phyloP scores from a whole-genome alignment of 2,888 invertebrate species.

The Trichacis sp. region DNA sequence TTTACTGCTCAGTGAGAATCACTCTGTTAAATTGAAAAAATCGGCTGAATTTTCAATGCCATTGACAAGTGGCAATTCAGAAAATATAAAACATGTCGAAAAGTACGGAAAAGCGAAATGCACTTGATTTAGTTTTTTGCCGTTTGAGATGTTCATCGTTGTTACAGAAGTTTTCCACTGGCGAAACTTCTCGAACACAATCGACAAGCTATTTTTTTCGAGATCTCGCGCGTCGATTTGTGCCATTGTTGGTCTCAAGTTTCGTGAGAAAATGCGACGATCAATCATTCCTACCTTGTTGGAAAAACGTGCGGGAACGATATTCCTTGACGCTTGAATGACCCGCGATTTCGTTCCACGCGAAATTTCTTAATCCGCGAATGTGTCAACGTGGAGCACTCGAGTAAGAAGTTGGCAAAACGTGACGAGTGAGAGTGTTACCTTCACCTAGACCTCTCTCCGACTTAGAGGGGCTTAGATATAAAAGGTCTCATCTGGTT shows the following conservation, averaged over 20 bases:
- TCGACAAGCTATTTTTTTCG: conserved; percentile 24
- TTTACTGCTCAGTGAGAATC: no score
- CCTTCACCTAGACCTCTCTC: conserved; percentile 69
- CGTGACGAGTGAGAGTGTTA: conserved; percentile 52
- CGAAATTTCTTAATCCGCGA: conserved; percentile 8
- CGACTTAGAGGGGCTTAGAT: conserved; percentile 64
- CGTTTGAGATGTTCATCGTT: conserved; percentile 26
- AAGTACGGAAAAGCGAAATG: conserved; percentile 33
- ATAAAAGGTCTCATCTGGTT: conserved; percentile 67
- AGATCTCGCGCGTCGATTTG: conserved; percentile 24
- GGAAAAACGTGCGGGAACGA: background rate
- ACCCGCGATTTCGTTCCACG: no score
- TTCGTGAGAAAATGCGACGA: conserved; percentile 25
- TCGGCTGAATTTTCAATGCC: no score
- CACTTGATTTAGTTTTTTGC: conserved; percentile 23
- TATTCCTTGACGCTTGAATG: no score
- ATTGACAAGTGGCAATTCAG: conserved; percentile 11
- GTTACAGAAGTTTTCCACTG: conserved; percentile 16
- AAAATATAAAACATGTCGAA: conserved; percentile 19
- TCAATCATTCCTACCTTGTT: conserved; percentile 26
- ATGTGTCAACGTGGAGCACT: conserved; percentile 35
- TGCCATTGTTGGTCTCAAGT: conserved; percentile 27
- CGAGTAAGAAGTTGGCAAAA: conserved; percentile 39
- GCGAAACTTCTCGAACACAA: conserved; percentile 21
- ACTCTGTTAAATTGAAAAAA: no score